Evolutionary conservation across 2,113 vertebrate species (phyloP), one percentile per base, ranked within the genome.

Genomic region (Hydropotes inermis): DNA sequence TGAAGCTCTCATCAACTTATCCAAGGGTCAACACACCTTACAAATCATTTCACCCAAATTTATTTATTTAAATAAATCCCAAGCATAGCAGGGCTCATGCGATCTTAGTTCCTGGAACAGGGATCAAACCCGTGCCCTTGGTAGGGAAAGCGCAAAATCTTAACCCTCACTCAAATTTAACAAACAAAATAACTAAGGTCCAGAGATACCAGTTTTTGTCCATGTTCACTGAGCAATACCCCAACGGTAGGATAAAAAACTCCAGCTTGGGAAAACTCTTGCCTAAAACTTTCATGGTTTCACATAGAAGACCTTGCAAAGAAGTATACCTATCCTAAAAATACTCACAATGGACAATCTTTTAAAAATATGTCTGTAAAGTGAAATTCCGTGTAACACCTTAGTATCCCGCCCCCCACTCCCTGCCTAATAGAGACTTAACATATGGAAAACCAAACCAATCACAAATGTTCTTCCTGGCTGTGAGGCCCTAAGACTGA

Each of bases 361-460:
- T 95, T 94, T 83, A 36, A 45, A 87, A 97, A 97, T 70, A 92
- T 21, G 25, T 39, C 70, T 36, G 39, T 57, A 92, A 94, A 82
- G 89, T 84, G 55, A 91, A 93, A 97, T 91, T 89, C 39, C 28
- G 14, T 36, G 45, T 57, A 81, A 94, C 85, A 92, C 33, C 88
- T 95, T 78, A 83, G n/a, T 91, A 45, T 89, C 43, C 27, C 33
- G 45, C 14, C 70, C 39, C 67, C 8, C 70, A 39, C n/a, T 6
- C 70, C 52, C 27, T 10, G 47, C 61, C 87, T 95, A 36, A 36
- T 85, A 67, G 84, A 84, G 87, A 96, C 92, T 50, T 85, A 36
- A 7, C 39, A 33, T 87, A n/a, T 36, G 78, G 91, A 89, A 94
- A 97, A 92, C 88, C 36, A 84, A 52, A 78, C 78, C 96, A 86